Conservation (phyloP, 2,797 vertebrate species). For the Rhabdomys pumilio region DNA sequence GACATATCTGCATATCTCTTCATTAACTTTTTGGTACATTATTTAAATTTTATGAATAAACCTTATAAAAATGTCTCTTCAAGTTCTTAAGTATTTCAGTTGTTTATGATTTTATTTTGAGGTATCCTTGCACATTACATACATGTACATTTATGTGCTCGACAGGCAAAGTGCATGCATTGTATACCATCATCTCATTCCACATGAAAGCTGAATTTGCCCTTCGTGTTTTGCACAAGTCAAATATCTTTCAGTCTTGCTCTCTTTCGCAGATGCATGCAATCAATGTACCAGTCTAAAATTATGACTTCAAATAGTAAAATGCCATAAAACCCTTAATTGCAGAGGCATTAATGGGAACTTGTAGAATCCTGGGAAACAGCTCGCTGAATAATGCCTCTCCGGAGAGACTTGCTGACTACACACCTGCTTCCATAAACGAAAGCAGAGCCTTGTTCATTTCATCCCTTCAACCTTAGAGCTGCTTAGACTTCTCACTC, state of each 20-base stretch:
- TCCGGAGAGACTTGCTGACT: conserved; percentile 85
- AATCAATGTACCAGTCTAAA: conserved; percentile 82
- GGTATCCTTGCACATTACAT: not conserved
- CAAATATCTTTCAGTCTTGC: not conserved
- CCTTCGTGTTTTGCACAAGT: conserved; percentile 17
- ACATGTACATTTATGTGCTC: not conserved
- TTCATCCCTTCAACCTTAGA: conserved; percentile 78
- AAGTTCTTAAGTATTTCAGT: not conserved
- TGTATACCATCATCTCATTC: not conserved
- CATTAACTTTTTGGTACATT: not conserved
- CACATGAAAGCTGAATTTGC: conserved; percentile 12
- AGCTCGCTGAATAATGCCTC: conserved; percentile 78
- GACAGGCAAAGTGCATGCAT: not conserved
- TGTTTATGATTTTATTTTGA: not conserved
- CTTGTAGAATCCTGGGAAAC: conserved; percentile 73
- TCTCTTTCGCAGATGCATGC: not conserved
- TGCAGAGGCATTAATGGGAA: conserved; percentile 80
- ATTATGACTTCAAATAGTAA: conserved; percentile 86
- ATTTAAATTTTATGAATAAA: not conserved
- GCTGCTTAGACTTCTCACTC: conserved; percentile 64
- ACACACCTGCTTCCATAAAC: conserved; percentile 85
- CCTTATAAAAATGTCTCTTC: not conserved
- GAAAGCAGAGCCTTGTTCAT: conserved; percentile 78
- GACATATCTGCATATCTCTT: not conserved
- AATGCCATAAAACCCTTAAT: conserved; percentile 86